Percentiles rank a stretch among this genome's conserved stretches.
Conservation (phyloP, 2,888 invertebrate genomes). For the Dynastes hyllus region DNA sequence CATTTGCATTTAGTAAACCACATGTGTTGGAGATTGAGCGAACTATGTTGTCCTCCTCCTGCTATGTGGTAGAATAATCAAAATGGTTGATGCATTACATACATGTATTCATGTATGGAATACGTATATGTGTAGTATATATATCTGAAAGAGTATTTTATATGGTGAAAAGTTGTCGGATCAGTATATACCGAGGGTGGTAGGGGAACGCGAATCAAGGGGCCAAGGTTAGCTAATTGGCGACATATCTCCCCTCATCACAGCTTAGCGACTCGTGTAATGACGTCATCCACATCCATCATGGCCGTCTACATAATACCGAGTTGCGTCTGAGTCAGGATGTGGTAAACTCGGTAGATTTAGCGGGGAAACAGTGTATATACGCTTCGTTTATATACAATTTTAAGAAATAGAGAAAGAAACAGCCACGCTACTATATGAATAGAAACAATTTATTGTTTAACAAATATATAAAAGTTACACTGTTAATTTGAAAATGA, state of each 20-base stretch:
- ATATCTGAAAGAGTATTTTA: constrained; percentile 33
- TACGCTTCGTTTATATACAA: not conserved
- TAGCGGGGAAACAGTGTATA: constrained; percentile 42
- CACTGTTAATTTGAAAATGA: too few species aligned
- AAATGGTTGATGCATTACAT: constrained; percentile 50
- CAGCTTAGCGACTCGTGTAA: constrained; percentile 61
- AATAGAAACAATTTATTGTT: not conserved
- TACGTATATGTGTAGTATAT: constrained; percentile 25
- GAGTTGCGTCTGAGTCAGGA: constrained; percentile 56
- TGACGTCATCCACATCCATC: constrained; percentile 65
- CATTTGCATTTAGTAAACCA: constrained; percentile 48
- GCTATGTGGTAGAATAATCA: constrained; percentile 42
- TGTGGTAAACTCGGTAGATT: constrained; percentile 54
- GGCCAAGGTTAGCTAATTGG: constrained; percentile 66
- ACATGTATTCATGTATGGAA: constrained; percentile 22
- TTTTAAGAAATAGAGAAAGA: not conserved
- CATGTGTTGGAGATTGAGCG: constrained; percentile 43
- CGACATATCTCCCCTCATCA: constrained; percentile 63
- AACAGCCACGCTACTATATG: not conserved
- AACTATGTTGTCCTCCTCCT: constrained; percentile 17
- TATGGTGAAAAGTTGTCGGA: constrained; percentile 51
- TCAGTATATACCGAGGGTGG: constrained; percentile 53
- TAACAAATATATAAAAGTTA: not conserved
- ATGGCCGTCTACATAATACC: constrained; percentile 60
- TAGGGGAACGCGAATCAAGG: constrained; percentile 57